Conservation (phyloP, 2,113 vertebrate genomes). For the Scartelaos histophorus region DNA sequence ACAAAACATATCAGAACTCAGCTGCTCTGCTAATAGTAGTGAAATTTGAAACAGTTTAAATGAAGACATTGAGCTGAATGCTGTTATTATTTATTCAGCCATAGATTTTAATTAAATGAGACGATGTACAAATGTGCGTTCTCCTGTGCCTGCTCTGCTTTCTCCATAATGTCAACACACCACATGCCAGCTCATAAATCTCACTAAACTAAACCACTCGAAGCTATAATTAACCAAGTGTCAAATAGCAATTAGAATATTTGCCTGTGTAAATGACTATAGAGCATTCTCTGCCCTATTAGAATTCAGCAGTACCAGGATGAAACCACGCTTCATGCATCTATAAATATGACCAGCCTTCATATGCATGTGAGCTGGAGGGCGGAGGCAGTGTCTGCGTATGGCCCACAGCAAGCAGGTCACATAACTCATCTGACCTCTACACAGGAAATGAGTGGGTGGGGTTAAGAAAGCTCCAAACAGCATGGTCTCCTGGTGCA, state of each 20-base stretch:
- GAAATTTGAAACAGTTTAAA: no score
- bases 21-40: no score
- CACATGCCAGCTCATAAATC: background rate
- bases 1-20: no score
- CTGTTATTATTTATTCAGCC: no score
- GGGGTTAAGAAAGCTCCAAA: background rate
- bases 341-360: background rate
- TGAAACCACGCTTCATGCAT: background rate
- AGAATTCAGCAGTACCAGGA: background rate
- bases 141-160: background rate
- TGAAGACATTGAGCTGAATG: no score
- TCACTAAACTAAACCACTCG: background rate
- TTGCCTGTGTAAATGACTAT: background rate
- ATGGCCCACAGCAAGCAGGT: constrained; percentile 19
- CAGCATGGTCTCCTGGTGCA: background rate
- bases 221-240: constrained; percentile 1
- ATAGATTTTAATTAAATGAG: no score
- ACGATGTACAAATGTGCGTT: background rate
- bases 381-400: background rate
- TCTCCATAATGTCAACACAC: background rate
- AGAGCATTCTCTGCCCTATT: background rate
- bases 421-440: constrained; percentile 32
- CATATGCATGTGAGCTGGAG: background rate
- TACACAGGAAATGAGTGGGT: no score
- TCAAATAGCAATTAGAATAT: background rate